phyloP scores from a whole-genome alignment of 1,140 invertebrate genomes.

The Caerostris darwini region DNA sequence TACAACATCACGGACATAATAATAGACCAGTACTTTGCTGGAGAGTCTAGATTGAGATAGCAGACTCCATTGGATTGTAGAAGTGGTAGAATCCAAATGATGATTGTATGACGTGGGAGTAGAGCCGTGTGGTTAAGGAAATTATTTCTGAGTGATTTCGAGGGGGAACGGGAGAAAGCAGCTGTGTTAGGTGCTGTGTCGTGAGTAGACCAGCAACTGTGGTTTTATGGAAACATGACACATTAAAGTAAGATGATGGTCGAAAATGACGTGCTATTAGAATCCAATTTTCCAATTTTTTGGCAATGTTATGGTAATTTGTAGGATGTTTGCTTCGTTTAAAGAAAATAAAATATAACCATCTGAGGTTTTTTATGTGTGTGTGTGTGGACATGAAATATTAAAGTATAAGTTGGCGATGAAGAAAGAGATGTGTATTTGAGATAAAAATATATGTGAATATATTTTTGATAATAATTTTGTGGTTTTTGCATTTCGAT shows the following conservation, averaged over 20 bases:
- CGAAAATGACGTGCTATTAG: not conserved
- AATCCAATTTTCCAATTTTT: not conserved
- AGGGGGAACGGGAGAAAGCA: not conserved
- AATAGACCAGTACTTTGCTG: not conserved
- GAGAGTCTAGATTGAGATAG: conserved; percentile 1
- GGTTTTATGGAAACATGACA: not conserved
- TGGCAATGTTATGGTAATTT: not conserved
- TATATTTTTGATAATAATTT: too few relatives aligned
- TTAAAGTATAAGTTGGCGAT: too few relatives aligned
- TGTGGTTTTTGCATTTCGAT: too few relatives aligned
- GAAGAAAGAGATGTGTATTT: too few relatives aligned
- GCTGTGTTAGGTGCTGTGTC: not conserved
- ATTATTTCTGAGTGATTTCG: conserved; percentile 17
- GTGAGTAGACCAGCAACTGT: not conserved
- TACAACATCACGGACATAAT: conserved; percentile 36
- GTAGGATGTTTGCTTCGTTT: not conserved
- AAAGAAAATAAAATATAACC: too few relatives aligned
- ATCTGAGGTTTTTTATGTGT: too few relatives aligned
- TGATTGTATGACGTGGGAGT: conserved; percentile 16
- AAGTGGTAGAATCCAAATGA: not conserved
- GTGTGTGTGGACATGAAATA: too few relatives aligned
- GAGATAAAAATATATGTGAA: too few relatives aligned
- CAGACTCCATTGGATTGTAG: not conserved
- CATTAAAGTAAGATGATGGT: not conserved
- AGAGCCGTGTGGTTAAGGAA: not conserved